Conservation (phyloP, 2,113 vertebrate species). For the Sinosuthora webbiana region DNA sequence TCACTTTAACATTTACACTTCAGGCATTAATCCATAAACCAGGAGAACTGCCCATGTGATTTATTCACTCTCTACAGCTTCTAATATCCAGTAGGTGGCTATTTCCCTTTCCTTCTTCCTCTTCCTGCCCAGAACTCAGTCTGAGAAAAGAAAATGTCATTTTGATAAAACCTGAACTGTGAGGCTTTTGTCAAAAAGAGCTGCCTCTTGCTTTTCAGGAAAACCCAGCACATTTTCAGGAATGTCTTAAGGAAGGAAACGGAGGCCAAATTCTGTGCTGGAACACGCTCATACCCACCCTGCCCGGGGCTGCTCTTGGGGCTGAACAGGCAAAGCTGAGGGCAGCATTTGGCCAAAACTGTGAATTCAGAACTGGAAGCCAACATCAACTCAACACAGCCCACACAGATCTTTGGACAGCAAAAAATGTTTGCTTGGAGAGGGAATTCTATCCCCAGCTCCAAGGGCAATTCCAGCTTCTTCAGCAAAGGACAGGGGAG, state of each 20-base stretch:
- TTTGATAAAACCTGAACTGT: background rate
- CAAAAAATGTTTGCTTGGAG: background rate
- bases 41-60: background rate
- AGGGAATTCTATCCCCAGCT: background rate
- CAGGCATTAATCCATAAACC: background rate
- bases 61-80: background rate
- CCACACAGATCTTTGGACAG: constrained; percentile 23
- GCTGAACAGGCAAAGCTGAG: background rate
- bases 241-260: background rate
- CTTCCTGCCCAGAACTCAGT: background rate
- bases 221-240: background rate
- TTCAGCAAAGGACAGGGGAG: background rate
- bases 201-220: background rate
- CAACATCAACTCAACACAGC: constrained; percentile 35
- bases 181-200: background rate
- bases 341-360: background rate
- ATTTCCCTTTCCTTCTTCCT: background rate
- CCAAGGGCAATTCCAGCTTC: background rate
- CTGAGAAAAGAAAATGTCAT: background rate
- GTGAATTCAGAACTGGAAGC: background rate
- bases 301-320: background rate
- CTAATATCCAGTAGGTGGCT: background rate
- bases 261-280: background rate
- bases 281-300: background rate
- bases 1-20: background rate